These are phyloP conservation scores for Mechanitis messenoides DNA, from an alignment of 2,888 invertebrate genomes.

Conservation along the genomic window DNA sequence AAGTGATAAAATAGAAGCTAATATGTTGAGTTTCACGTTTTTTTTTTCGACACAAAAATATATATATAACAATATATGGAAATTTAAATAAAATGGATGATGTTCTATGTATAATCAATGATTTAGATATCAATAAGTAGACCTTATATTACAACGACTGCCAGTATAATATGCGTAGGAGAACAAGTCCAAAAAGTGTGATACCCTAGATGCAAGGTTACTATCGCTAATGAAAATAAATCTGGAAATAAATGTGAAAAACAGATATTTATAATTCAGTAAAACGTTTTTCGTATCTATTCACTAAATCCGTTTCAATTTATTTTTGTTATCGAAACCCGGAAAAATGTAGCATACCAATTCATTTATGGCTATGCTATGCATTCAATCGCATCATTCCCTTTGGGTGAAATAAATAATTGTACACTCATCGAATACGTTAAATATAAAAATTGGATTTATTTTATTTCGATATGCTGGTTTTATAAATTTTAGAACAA, in stretches of 20 bases:
- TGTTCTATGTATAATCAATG: too few species aligned
- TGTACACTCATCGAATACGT: not conserved
- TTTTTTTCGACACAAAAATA: too few species aligned
- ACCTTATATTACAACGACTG: not conserved
- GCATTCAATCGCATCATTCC: not conserved
- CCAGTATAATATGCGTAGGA: conserved; percentile 60
- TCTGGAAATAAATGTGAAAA: not conserved
- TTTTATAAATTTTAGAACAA: too few species aligned
- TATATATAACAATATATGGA: too few species aligned
- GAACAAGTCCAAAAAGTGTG: conserved; percentile 47
- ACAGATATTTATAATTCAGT: not conserved
- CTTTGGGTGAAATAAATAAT: too few species aligned
- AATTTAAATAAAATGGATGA: too few species aligned
- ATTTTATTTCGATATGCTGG: too few species aligned
- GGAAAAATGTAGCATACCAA: not conserved
- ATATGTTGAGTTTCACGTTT: not conserved
- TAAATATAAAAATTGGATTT: not conserved
- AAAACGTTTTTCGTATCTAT: not conserved
- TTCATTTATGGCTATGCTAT: not conserved
- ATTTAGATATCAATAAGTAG: too few species aligned
- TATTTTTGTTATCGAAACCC: not conserved
- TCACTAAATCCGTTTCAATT: conserved; percentile 5
- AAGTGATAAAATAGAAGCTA: conserved; percentile 21
- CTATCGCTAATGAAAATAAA: conserved; percentile 3
- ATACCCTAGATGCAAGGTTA: conserved; percentile 29